Evolutionary conservation across 2,797 vertebrate genomes (phyloP).

Genomic region (Artibeus jamaicensis): DNA sequence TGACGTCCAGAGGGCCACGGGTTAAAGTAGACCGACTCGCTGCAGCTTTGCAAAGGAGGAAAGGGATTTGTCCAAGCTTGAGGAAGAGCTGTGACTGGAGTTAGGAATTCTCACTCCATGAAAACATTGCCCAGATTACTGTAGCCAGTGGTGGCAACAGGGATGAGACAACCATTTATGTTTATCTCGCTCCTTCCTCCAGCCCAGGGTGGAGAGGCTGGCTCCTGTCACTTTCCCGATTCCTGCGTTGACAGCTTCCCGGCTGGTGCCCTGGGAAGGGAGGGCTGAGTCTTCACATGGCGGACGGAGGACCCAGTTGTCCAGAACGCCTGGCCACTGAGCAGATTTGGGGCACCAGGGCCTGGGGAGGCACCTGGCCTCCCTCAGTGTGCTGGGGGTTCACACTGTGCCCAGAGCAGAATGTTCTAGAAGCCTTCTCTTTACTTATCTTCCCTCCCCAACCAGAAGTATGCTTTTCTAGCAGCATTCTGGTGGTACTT

Average conservation of each 20-base stretch:
- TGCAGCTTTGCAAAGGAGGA: background rate
- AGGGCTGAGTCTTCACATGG: background rate
- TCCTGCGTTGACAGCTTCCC: conserved; percentile 1
- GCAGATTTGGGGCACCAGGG: background rate
- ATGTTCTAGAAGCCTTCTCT: background rate
- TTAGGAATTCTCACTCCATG: background rate
- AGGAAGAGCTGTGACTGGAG: background rate
- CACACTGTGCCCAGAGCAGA: background rate
- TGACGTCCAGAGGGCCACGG: background rate
- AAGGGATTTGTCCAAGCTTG: background rate
- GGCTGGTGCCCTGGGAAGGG: background rate
- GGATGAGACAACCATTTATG: background rate
- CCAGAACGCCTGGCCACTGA: background rate
- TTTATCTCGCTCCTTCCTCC: background rate
- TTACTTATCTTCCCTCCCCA: background rate
- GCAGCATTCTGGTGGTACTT: background rate
- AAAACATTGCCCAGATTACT: background rate
- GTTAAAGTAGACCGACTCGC: background rate
- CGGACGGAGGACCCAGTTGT: background rate
- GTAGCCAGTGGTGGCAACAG: background rate
- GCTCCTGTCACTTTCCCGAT: background rate
- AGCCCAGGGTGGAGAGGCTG: background rate
- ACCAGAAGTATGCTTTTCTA: background rate
- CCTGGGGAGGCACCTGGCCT: background rate
- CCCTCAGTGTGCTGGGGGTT: background rate